Evolutionary conservation across 2,888 invertebrate genomes (phyloP).

Genomic region (Metacarcinus magister): DNA sequence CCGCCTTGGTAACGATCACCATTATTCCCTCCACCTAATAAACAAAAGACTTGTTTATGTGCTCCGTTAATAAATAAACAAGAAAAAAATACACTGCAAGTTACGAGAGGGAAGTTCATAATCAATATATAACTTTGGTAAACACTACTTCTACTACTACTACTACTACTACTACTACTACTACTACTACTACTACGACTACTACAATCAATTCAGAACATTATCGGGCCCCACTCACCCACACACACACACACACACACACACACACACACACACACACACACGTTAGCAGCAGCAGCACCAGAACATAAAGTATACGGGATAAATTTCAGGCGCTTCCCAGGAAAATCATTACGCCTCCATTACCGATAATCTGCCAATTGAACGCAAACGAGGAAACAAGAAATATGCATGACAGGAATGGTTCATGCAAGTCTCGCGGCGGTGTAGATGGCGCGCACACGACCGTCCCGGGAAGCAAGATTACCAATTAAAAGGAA

Average conservation of each 20-base stretch:
- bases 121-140: neutral
- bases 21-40: neutral
- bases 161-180: slow-evolving; percentile 7
- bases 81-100: neutral
- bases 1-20: neutral
- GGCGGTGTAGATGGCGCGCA: neutral
- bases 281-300: neutral
- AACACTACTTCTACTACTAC: neutral
- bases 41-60: neutral
- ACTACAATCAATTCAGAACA: neutral
- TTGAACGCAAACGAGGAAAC: neutral
- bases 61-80: neutral
- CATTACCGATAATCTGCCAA: slow-evolving; percentile 6
- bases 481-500: slow-evolving; percentile 44
- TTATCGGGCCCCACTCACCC: neutral
- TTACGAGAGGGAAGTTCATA: neutral
- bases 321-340: neutral
- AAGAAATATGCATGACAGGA: neutral
- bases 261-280: neutral
- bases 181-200: slow-evolving; percentile 16
- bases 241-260: neutral
- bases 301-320: neutral
- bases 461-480: neutral
- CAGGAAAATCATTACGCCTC: neutral
- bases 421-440: neutral